Conservation (phyloP, 2,888 invertebrate species). For the Idaea straminata region DNA sequence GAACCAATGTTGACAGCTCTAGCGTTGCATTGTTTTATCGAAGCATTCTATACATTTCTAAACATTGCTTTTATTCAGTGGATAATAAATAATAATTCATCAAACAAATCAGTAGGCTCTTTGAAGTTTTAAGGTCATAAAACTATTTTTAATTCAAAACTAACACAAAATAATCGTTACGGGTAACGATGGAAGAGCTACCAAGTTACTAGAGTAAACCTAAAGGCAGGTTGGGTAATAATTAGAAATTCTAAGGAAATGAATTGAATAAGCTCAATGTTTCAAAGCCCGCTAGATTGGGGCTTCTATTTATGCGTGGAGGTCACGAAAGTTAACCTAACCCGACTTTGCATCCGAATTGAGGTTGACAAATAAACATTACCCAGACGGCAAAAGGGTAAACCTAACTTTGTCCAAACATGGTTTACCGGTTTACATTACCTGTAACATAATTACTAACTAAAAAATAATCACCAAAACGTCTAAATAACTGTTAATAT, state of each 20-base stretch:
- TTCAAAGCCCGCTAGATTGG: too few relatives aligned
- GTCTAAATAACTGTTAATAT: neutral
- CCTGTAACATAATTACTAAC: slow-evolving; percentile 5
- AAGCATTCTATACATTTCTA: slow-evolving; percentile 11
- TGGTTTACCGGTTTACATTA: neutral
- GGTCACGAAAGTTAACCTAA: too few relatives aligned
- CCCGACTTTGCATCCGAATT: too few relatives aligned
- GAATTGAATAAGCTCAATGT: too few relatives aligned
- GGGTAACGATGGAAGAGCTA: neutral
- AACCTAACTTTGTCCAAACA: too few relatives aligned
- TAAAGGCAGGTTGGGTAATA: too few relatives aligned
- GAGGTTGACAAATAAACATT: too few relatives aligned
- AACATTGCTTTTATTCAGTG: slow-evolving; percentile 21
- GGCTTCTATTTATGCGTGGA: too few relatives aligned
- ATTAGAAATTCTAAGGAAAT: too few relatives aligned
- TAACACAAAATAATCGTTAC: neutral
- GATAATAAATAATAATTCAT: slow-evolving; percentile 1
- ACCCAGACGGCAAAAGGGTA: too few relatives aligned
- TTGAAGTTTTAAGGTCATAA: neutral
- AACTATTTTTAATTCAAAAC: neutral
- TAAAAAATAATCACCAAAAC: slow-evolving; percentile 5
- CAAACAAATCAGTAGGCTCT: neutral
- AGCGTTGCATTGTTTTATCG: slow-evolving; percentile 33
- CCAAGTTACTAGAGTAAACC: neutral
- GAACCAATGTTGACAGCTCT: slow-evolving; percentile 54